These are phyloP conservation scores for Xanthia togata DNA, from an alignment of 2,888 invertebrate species.

Conservation along the genomic window DNA sequence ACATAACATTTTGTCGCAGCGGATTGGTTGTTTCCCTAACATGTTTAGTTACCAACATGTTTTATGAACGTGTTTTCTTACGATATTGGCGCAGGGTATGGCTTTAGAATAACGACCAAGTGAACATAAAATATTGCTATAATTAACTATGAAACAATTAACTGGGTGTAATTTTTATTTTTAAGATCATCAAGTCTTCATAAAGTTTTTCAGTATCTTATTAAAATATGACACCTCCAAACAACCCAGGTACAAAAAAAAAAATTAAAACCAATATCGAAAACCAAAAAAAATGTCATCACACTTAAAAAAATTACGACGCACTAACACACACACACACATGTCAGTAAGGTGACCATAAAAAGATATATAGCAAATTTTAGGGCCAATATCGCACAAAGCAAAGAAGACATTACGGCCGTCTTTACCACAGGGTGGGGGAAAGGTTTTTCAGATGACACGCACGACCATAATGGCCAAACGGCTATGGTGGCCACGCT, in stretches of 20 bases:
- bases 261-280: not conserved
- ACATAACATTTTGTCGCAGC: no score
- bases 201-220: not conserved
- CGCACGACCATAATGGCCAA: conserved; percentile 64
- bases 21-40: no score
- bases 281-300: conserved; percentile 34
- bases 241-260: not conserved
- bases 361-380: conserved; percentile 59
- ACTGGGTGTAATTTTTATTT: not conserved
- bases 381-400: conserved; percentile 64
- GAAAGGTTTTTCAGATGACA: conserved; percentile 68
- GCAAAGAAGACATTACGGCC: conserved; percentile 65
- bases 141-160: not conserved
- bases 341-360: conserved; percentile 51
- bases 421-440: conserved; percentile 55
- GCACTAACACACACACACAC: conserved; percentile 20
- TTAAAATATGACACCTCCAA: no score
- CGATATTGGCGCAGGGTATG: no score
- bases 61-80: no score
- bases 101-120: not conserved
- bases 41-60: no score
- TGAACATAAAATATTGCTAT: not conserved
- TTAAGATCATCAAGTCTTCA: not conserved
- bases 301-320: conserved; percentile 50
- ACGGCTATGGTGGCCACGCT: conserved; percentile 59